A percentile compares a stretch with the other conserved stretches of the same genome.
phyloP scores from a whole-genome alignment of 2,888 invertebrate genomes.

The Drosophila barbarae region DNA sequence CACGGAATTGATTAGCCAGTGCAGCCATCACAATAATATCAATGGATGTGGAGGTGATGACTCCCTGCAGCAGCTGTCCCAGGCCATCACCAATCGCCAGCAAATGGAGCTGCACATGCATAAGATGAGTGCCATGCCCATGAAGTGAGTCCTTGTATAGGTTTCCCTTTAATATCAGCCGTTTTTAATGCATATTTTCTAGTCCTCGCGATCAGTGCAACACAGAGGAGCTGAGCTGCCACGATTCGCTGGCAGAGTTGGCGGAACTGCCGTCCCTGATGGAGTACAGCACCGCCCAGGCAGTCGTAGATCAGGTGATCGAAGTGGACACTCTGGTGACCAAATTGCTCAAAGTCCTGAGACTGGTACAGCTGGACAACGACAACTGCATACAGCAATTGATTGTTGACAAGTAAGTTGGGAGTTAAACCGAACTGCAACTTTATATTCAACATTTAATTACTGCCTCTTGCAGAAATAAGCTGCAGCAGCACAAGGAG shows the following conservation, averaged over 20 bases:
- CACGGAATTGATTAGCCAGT: conserved; percentile 75
- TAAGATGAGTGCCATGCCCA: conserved; percentile 79
- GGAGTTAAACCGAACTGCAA: too few relatives aligned
- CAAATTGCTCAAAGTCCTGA: conserved; percentile 85
- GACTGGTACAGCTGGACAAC: conserved; percentile 87
- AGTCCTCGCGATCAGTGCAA: conserved; percentile 70
- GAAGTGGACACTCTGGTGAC: conserved; percentile 88
- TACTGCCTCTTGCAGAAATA: conserved; percentile 69
- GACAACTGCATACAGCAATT: conserved; percentile 84
- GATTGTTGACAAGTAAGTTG: conserved; percentile 83
- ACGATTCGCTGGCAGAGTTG: conserved; percentile 81
- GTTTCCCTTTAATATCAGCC: background rate
- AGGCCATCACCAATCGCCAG: conserved; percentile 87
- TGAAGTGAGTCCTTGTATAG: conserved; percentile 65
- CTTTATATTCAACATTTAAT: background rate
- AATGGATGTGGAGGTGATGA: conserved; percentile 80
- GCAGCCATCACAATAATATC: conserved; percentile 50
- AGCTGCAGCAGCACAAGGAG: conserved; percentile 79
- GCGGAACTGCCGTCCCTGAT: conserved; percentile 80
- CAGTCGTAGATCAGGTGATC: conserved; percentile 86
- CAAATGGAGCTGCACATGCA: conserved; percentile 82
- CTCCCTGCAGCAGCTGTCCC: conserved; percentile 88
- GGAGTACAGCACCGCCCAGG: conserved; percentile 82
- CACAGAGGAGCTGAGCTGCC: conserved; percentile 78
- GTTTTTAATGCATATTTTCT: background rate